These are phyloP conservation scores for Odocoileus virginianus DNA, from an alignment of 2,113 vertebrate species.

Conservation along the genomic window DNA sequence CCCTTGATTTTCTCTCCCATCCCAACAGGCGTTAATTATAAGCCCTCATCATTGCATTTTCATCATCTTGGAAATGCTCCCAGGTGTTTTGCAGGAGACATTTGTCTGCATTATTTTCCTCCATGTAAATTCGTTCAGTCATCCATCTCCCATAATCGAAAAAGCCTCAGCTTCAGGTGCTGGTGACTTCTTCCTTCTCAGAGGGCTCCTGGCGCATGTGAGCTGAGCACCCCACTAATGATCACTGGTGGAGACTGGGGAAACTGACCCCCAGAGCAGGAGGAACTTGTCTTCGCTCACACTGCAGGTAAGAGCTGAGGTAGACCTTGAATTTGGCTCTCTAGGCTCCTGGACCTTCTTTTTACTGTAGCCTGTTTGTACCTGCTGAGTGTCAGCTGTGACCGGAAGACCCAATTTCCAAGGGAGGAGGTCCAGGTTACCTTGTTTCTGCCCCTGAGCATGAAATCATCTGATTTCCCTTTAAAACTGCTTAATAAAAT, in stretches of 20 bases:
- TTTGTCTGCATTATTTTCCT: neutral
- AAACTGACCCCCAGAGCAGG: neutral
- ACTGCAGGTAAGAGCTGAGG: neutral
- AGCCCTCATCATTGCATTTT: neutral
- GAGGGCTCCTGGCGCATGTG: neutral
- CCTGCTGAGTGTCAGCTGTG: neutral
- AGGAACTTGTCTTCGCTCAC: neutral
- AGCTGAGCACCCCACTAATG: neutral
- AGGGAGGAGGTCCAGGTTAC: neutral
- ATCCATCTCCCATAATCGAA: neutral
- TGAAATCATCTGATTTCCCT: neutral
- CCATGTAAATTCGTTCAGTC: neutral
- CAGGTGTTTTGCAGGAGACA: constrained; percentile 28
- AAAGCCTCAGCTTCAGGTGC: neutral
- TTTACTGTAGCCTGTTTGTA: neutral
- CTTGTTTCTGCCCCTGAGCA: neutral
- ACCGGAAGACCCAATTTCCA: neutral
- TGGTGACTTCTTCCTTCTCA: neutral
- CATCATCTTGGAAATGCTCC: constrained; percentile 49
- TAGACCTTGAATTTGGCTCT: neutral
- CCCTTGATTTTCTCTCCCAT: neutral
- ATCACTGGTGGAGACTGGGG: neutral
- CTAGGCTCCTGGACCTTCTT: neutral
- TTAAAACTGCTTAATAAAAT: neutral
- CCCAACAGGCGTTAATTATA: neutral